A percentile compares a stretch with the other conserved stretches of the same genome.
Evolutionary conservation across 2,888 invertebrate genomes (phyloP).

Genomic region (Linnaemya tessellans): DNA sequence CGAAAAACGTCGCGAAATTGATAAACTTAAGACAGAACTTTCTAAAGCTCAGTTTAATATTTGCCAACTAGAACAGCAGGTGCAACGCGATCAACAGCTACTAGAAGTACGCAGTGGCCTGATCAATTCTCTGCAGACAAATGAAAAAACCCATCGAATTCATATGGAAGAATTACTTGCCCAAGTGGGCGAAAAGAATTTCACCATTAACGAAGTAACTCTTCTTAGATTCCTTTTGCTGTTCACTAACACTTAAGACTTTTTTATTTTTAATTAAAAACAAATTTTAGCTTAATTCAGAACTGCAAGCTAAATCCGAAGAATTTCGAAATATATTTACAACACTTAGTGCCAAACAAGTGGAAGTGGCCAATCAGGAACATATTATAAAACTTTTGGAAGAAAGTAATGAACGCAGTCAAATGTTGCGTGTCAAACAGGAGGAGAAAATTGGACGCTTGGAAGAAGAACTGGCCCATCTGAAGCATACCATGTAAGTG

Average conservation of each 20-base stretch:
- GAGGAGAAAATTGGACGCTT: conserved; percentile 78
- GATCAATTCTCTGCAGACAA: conserved; percentile 78
- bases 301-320: conserved; percentile 77
- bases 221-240: not conserved
- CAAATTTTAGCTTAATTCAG: conserved; percentile 76
- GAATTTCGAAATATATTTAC: conserved; percentile 78
- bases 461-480: conserved; percentile 76
- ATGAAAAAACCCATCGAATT: conserved; percentile 75
- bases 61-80: conserved; percentile 76
- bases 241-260: no score
- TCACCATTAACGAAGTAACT: conserved; percentile 74
- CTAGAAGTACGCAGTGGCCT: conserved; percentile 77
- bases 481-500: conserved; percentile 80
- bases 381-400: conserved; percentile 79
- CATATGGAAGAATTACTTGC: conserved; percentile 77
- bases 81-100: conserved; percentile 76
- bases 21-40: conserved; percentile 74
- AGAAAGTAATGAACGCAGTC: conserved; percentile 77
- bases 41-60: conserved; percentile 74
- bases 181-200: conserved; percentile 76
- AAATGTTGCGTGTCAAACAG: conserved; percentile 77
- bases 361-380: conserved; percentile 78
- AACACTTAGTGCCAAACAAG: conserved; percentile 77
- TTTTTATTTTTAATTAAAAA: no score
- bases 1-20: conserved; percentile 75